phyloP scores from a whole-genome alignment of 2,797 vertebrate species.

The Tamandua tetradactyla region DNA sequence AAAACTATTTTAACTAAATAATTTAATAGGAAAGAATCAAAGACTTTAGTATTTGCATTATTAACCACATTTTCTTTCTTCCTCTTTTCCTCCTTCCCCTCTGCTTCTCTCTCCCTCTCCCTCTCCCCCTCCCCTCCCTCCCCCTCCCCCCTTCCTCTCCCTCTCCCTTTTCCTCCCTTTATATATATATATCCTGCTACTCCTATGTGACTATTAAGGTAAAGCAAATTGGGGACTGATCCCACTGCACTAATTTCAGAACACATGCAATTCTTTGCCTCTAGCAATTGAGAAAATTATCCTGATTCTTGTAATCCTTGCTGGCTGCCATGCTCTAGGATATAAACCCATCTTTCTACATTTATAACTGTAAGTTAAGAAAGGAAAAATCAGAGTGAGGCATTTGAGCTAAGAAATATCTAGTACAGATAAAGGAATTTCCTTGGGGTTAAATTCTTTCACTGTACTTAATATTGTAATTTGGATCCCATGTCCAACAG shows the following conservation, averaged over 20 bases:
- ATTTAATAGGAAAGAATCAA: background rate
- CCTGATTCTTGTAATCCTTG: background rate
- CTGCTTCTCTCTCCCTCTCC: background rate
- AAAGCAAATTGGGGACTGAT: background rate
- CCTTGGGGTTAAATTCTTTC: background rate
- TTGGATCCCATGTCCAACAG: background rate
- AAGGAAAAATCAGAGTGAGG: background rate
- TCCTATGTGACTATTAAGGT: background rate
- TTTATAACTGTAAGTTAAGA: background rate
- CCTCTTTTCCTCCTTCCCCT: background rate
- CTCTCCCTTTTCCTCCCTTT: background rate
- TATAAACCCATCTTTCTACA: background rate
- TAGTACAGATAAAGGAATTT: background rate
- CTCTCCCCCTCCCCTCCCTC: too few relatives aligned
- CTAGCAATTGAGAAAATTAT: background rate
- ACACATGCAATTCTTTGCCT: background rate
- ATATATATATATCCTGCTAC: too few relatives aligned
- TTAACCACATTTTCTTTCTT: background rate
- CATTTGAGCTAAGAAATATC: background rate
- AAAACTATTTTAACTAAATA: background rate
- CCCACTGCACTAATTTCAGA: background rate
- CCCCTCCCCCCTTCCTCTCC: background rate
- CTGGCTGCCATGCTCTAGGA: background rate
- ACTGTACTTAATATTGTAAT: background rate
- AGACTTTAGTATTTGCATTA: background rate